Evolutionary conservation across 2,797 vertebrate genomes (phyloP).

Genomic region (Smutsia gigantea): DNA sequence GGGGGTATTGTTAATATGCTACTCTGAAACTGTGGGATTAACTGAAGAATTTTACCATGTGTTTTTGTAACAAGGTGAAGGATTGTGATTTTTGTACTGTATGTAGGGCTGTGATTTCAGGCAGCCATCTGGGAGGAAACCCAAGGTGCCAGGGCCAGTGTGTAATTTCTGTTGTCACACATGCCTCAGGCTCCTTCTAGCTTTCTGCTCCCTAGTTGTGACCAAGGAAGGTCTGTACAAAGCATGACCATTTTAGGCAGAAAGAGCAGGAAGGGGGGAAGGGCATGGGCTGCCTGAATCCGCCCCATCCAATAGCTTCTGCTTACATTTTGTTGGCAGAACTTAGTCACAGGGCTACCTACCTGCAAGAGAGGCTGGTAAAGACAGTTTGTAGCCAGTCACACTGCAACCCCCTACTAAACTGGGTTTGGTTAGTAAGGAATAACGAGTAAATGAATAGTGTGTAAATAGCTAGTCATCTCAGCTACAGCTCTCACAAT

Average conservation of each 20-base stretch:
- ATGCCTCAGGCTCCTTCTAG: not conserved
- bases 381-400: not conserved
- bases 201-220: not conserved
- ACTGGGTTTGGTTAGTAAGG: not conserved
- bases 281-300: not conserved
- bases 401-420: not conserved
- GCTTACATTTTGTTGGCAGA: constrained; percentile 36
- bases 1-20: not conserved
- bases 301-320: not conserved
- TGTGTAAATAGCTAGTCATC: not conserved
- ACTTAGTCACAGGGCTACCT: not conserved
- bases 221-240: not conserved
- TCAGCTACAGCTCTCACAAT: not conserved
- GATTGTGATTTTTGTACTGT: not conserved
- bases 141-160: not conserved
- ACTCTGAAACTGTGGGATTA: constrained; percentile 25
- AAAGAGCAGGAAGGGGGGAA: not conserved
- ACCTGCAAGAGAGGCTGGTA: not conserved
- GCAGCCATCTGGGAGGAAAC: not conserved
- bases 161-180: not conserved
- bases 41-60: not conserved
- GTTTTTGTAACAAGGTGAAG: not conserved
- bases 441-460: not conserved
- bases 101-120: too few relatives aligned
- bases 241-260: not conserved